These are phyloP conservation scores for Wasmannia auropunctata DNA, from an alignment of 1,140 invertebrate species.

Conservation along the genomic window DNA sequence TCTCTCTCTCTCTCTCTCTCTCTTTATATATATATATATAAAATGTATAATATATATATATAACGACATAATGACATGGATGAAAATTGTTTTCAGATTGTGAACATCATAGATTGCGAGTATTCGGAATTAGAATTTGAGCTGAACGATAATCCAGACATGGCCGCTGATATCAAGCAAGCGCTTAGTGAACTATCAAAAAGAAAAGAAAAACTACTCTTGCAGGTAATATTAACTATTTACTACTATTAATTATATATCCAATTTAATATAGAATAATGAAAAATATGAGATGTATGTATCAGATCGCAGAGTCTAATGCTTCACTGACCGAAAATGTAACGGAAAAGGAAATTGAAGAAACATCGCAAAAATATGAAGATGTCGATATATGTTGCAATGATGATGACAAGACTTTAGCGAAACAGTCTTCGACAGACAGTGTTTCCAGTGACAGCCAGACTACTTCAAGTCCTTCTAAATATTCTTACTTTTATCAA, in stretches of 20 bases:
- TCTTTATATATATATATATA: too few relatives aligned
- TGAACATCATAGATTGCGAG: slow-evolving; percentile 91
- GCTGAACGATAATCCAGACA: slow-evolving; percentile 88
- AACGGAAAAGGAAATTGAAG: slow-evolving; percentile 37
- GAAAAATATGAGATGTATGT: slow-evolving; percentile 24
- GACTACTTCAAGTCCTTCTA: slow-evolving; percentile 73
- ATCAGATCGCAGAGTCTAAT: slow-evolving; percentile 1
- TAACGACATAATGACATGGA: not conserved
- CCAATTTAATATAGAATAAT: not conserved
- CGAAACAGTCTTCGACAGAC: slow-evolving; percentile 49
- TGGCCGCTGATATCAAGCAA: slow-evolving; percentile 92
- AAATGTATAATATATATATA: not conserved
- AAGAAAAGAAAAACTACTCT: slow-evolving; percentile 77
- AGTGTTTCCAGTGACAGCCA: slow-evolving; percentile 31
- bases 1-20: too few relatives aligned
- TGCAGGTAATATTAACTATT: slow-evolving; percentile 45
- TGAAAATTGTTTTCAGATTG: slow-evolving; percentile 80
- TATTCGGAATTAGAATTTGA: slow-evolving; percentile 88
- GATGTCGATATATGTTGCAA: not conserved
- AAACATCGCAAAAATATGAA: slow-evolving; percentile 15
- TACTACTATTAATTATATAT: slow-evolving; percentile 2
- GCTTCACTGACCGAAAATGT: not conserved
- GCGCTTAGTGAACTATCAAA: slow-evolving; percentile 89
- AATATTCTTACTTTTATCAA: slow-evolving; percentile 95
- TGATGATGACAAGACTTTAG: slow-evolving; percentile 2